Evolutionary conservation across 2,888 invertebrate genomes (phyloP), one percentile per base, ranked within the genome.

Genomic region (Melipona bicolor): DNA sequence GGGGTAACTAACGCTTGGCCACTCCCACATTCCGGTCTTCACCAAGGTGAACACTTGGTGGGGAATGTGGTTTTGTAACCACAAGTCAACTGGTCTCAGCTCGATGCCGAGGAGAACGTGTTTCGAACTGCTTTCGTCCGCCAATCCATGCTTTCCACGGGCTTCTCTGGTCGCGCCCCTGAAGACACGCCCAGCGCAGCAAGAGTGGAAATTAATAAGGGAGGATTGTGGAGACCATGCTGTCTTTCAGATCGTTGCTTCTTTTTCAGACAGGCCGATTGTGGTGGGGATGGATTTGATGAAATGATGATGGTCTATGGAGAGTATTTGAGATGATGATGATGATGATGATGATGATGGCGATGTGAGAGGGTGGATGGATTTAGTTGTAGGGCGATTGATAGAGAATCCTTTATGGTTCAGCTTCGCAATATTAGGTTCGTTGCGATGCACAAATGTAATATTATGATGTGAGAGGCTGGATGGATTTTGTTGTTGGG

Each of bases 1-100:
- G 67, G 75, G 72, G 79, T 89, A 88, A 90, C 90, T 89, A 85
- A 83, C 78, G 70, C 32, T 67, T 77, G 78, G 89, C 83, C 87
- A 86, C 90, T 88, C 90, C 90, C 87, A 43, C 43, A 86, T 80
- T 72, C 70, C 36, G 24, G 50, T 21, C 32, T 52, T 52, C 56
- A n/a, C n/a, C 52, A n/a, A 32, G 3, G 54, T 11, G 3, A 0
- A 13, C 11, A 19, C 15, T 43, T 81, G 81, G 85, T 81, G 85
- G 77, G 77, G 81, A 56, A 54, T 13, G 56, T 19, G 54, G 36
- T 49, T 56, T 59, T 19, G 62, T 50, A 27, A 21, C 50, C 49
- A 54, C 78, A 64, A 56, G 62, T 67, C 54, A 49, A n/a, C 67
- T 36, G 69, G 27, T 59, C 56, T 49, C 43, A 54, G 61, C 56